Percentiles rank a stretch among this genome's conserved stretches.
phyloP scores from a whole-genome alignment of 2,888 invertebrate species.

The Stratiomys singularior region DNA sequence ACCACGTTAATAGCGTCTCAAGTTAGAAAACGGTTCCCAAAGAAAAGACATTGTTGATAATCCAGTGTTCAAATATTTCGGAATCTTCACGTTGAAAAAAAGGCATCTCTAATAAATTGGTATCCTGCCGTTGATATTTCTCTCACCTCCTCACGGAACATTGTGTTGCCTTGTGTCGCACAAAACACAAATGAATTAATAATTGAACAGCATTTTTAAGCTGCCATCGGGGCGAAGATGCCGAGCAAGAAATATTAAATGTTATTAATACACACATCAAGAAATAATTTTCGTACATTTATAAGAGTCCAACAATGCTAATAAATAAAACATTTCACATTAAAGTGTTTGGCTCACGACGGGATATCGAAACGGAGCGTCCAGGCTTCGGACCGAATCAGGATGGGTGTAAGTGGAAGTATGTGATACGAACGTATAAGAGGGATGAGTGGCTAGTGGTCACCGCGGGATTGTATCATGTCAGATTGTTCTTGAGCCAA shows the following conservation, averaged over 20 bases:
- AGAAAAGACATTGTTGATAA: background rate
- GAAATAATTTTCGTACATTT: constrained; percentile 57
- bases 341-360: constrained; percentile 57
- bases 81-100: constrained; percentile 2
- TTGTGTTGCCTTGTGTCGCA: constrained; percentile 33
- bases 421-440: no score
- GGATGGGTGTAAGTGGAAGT: background rate
- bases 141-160: constrained; percentile 32
- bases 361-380: constrained; percentile 51
- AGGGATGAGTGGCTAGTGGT: constrained; percentile 31
- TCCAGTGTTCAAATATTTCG: background rate
- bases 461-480: constrained; percentile 40
- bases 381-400: background rate
- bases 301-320: constrained; percentile 56
- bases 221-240: constrained; percentile 37
- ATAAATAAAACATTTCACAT: constrained; percentile 58
- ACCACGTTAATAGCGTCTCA: constrained; percentile 3
- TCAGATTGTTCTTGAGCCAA: constrained; percentile 31
- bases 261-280: constrained; percentile 57
- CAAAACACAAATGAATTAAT: constrained; percentile 46
- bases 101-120: constrained; percentile 29
- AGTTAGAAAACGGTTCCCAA: background rate
- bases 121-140: constrained; percentile 41
- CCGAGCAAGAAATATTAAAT: constrained; percentile 46
- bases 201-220: constrained; percentile 45